phyloP scores from a whole-genome alignment of 2,888 invertebrate species.

The Drosophila ustulata region DNA sequence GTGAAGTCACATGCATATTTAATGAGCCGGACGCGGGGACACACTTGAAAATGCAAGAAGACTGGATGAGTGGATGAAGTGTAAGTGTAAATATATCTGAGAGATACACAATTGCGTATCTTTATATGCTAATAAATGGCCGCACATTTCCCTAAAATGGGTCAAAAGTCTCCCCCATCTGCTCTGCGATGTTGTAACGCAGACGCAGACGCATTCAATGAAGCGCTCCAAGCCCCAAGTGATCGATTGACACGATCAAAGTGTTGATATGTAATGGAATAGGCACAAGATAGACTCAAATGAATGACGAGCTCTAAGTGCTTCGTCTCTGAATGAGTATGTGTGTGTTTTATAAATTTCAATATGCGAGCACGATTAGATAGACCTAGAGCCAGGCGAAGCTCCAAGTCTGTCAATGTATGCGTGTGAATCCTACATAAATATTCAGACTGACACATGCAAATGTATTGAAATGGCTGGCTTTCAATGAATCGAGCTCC shows the following conservation, averaged over 20 bases:
- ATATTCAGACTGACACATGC: conserved; percentile 76
- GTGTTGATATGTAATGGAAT: conserved; percentile 76
- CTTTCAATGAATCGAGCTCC: conserved; percentile 61
- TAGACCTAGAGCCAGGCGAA: conserved; percentile 21
- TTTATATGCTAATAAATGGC: conserved; percentile 76
- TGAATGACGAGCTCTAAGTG: conserved; percentile 72
- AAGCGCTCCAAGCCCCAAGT: conserved; percentile 64
- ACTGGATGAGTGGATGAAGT: not conserved
- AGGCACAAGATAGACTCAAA: conserved; percentile 50
- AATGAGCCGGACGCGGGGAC: conserved; percentile 53
- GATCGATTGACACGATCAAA: conserved; percentile 83
- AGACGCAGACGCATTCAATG: conserved; percentile 51
- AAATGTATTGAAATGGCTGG: conserved; percentile 73
- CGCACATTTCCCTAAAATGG: conserved; percentile 84
- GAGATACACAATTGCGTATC: conserved; percentile 73
- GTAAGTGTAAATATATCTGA: conserved; percentile 26
- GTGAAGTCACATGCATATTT: conserved; percentile 40
- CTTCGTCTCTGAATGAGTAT: conserved; percentile 36
- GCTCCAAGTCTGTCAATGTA: conserved; percentile 20
- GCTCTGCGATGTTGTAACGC: conserved; percentile 68
- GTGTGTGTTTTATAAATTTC: conserved; percentile 11
- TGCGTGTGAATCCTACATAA: conserved; percentile 72
- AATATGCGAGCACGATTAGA: conserved; percentile 44
- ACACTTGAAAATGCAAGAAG: conserved; percentile 64
- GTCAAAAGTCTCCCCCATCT: conserved; percentile 84